Conservation (phyloP, 2,113 vertebrate genomes). For the Arothron firmamentum region DNA sequence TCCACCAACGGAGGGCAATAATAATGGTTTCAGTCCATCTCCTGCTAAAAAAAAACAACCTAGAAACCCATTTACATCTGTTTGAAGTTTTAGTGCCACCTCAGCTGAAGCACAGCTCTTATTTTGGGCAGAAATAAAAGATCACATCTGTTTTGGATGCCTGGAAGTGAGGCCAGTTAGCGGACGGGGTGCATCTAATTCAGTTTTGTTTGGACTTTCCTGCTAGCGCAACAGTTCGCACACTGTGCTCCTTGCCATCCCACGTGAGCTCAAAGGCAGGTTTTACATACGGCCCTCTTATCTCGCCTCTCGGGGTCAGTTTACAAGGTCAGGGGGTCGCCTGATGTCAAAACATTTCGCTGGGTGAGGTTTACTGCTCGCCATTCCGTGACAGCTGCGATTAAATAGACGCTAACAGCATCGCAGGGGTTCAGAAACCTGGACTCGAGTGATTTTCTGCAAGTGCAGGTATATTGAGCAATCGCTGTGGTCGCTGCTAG, state of each 20-base stretch:
- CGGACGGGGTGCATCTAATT: constrained; percentile 12
- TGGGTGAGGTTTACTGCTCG: constrained; percentile 8
- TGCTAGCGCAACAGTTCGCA: constrained; percentile 37
- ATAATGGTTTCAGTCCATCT: too few species aligned
- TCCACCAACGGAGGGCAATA: too few species aligned
- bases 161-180: constrained; percentile 2
- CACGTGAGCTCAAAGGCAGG: constrained; percentile 24
- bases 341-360: constrained; percentile 32
- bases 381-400: constrained; percentile 4
- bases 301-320: constrained; percentile 38
- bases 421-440: not conserved
- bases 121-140: not conserved
- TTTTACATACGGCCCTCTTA: constrained; percentile 53
- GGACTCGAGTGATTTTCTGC: constrained; percentile 4
- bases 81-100: too few species aligned
- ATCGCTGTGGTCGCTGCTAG: too few species aligned
- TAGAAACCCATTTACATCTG: too few species aligned
- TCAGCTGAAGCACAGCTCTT: not conserved
- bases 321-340: not conserved
- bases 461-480: too few species aligned
- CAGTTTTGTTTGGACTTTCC: constrained; percentile 37
- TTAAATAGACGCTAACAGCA: constrained; percentile 10
- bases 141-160: not conserved
- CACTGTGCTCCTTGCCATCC: constrained; percentile 49
- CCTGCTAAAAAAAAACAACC: too few species aligned